Conservation (phyloP, 2,888 invertebrate species). For the Drosophila borborema region DNA sequence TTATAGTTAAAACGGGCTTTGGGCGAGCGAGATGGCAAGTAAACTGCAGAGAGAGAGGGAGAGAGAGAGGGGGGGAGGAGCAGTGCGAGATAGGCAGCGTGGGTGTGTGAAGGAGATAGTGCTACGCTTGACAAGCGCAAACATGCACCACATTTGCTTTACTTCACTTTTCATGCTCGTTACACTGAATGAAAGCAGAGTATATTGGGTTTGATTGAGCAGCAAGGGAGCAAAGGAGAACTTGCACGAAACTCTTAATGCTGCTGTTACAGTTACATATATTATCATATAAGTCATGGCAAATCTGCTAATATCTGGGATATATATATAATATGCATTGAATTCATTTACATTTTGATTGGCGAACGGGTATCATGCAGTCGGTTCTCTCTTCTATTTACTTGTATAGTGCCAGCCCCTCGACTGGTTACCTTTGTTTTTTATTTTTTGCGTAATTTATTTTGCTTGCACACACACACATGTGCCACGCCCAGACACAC, state of each 20-base stretch:
- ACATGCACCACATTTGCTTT: constrained; percentile 31
- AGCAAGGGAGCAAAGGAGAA: not conserved
- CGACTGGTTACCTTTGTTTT: constrained; percentile 44
- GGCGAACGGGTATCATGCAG: not conserved
- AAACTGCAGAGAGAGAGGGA: no score
- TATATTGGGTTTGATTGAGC: not conserved
- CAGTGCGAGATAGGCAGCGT: not conserved
- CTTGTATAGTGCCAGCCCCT: constrained; percentile 13
- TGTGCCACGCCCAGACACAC: constrained; percentile 37
- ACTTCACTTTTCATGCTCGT: not conserved
- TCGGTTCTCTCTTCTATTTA: not conserved
- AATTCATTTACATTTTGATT: no score
- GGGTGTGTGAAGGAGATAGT: not conserved
- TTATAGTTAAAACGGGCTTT: constrained; percentile 33
- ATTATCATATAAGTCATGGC: no score
- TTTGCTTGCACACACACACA: constrained; percentile 36
- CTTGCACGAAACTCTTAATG: no score
- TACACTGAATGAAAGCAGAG: not conserved
- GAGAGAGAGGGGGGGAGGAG: not conserved
- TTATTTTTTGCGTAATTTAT: constrained; percentile 56
- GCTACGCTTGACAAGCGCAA: constrained; percentile 17
- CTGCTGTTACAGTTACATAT: no score
- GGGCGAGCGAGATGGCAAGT: constrained; percentile 1
- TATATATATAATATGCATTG: no score
- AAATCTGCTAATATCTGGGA: no score